These are phyloP conservation scores for Liasis olivaceus DNA, from an alignment of 2,797 vertebrate species.

Conservation along the genomic window DNA sequence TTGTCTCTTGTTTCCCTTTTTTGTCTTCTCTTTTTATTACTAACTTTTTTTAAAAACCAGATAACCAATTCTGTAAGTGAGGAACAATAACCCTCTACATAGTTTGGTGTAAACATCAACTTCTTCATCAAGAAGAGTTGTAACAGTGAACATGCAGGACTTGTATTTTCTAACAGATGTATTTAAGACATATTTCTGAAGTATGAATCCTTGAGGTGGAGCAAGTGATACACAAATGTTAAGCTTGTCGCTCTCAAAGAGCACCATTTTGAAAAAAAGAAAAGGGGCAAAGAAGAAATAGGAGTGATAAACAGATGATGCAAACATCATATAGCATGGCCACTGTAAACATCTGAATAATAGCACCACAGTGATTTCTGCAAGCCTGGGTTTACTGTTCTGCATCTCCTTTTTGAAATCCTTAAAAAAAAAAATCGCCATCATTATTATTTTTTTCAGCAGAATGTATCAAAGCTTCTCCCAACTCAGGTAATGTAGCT, in stretches of 20 bases:
- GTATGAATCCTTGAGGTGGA: background rate
- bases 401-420: background rate
- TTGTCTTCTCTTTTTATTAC: no score
- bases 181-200: background rate
- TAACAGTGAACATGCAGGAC: background rate
- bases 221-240: background rate
- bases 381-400: slow-evolving; percentile 3
- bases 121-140: accelerated
- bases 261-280: background rate
- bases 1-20: background rate
- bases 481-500: slow-evolving; percentile 8
- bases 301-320: background rate
- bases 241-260: background rate
- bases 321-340: background rate
- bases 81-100: background rate
- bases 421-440: background rate
- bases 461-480: slow-evolving; percentile 22
- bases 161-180: background rate
- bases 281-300: background rate
- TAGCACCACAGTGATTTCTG: background rate
- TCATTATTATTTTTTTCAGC: slow-evolving; percentile 1
- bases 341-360: background rate
- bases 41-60: no score
- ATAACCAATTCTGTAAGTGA: slow-evolving; percentile 22
- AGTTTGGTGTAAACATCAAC: slow-evolving; percentile 7